Evolutionary conservation across 23 tunicate species (phyloP), one percentile per base, ranked within the genome.

Genomic region (Corella eumyota): DNA sequence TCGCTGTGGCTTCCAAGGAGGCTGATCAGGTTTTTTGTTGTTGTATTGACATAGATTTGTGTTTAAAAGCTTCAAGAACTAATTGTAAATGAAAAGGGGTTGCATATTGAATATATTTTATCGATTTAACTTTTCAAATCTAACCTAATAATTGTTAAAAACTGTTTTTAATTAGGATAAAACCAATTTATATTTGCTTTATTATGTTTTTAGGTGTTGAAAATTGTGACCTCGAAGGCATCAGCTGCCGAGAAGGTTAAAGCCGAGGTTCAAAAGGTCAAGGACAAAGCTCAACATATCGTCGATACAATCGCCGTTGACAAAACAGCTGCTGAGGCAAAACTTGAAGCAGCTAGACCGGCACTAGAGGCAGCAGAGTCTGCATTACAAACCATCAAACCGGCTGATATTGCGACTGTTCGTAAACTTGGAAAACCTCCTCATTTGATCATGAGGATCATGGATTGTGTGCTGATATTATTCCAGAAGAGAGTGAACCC

Each of bases 401-500:
- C 98, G 0, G 88, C 98, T 25, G 92, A 92, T 37, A 92, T 92
- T 58, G 93, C 98, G 11, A 92, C 98, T 11, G 98, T 92, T 30
- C 68, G 92, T 20, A 92, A 92, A 62, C 81, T 92, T 27, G 98
- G 98, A n/a, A 92, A 92, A 48, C 98, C 98, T 17, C 98, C 98
- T n/a, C 98, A 92, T 60, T 62, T 92, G 73, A 82, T 92, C 72
- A 92, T 92, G 98, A 71, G 98, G 50, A 92, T 92, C 71, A 81
- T 92, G 98, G 98, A 92, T 49, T 90, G 93, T 47, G 98, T 92
- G 62, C 60, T 92, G 52, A 60, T 92, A 22, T 67, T 92, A 5
- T 66, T 81, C 75, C 92, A 83, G 59, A 71, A 90, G 33, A 48
- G 69, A 60, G 61, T 92, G 19, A 92, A 92, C 56, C 62, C 86